phyloP scores from a whole-genome alignment of 2,888 invertebrate genomes.

The Hipparchia sbordonii region DNA sequence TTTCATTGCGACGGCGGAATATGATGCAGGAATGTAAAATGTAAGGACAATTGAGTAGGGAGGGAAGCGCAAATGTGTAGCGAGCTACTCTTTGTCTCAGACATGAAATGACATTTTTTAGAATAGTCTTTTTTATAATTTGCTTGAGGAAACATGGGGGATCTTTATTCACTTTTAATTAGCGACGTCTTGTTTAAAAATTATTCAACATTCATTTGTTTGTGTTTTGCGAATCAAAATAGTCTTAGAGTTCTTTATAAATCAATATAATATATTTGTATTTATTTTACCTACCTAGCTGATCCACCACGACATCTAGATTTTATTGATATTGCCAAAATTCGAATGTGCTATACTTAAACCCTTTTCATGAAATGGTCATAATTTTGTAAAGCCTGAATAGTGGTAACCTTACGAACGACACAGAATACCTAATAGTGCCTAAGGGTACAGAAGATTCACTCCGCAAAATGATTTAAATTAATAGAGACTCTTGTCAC shows the following conservation, averaged over 20 bases:
- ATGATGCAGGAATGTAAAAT: conserved; percentile 81
- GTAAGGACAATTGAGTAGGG: conserved; percentile 77
- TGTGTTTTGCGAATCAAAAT: conserved; percentile 2
- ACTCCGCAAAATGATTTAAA: too few relatives aligned
- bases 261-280: not conserved
- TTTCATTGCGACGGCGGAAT: conserved; percentile 77
- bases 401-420: too few relatives aligned
- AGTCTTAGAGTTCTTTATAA: not conserved
- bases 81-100: conserved; percentile 60
- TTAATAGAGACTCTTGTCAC: too few relatives aligned
- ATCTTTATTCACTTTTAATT: conserved; percentile 37
- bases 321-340: too few relatives aligned
- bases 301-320: too few relatives aligned
- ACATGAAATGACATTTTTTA: conserved; percentile 55
- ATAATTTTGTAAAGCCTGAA: too few relatives aligned
- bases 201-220: conserved; percentile 15
- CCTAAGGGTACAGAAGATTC: too few relatives aligned
- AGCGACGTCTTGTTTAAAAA: conserved; percentile 25
- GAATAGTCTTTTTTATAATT: conserved; percentile 55
- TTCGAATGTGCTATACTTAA: too few relatives aligned
- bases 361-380: too few relatives aligned
- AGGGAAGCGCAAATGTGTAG: conserved; percentile 65
- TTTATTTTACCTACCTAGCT: too few relatives aligned
- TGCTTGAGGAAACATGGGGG: conserved; percentile 42
- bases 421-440: too few relatives aligned